Conservation (phyloP, 2,797 vertebrate species). For the Manis crassicaudata region DNA sequence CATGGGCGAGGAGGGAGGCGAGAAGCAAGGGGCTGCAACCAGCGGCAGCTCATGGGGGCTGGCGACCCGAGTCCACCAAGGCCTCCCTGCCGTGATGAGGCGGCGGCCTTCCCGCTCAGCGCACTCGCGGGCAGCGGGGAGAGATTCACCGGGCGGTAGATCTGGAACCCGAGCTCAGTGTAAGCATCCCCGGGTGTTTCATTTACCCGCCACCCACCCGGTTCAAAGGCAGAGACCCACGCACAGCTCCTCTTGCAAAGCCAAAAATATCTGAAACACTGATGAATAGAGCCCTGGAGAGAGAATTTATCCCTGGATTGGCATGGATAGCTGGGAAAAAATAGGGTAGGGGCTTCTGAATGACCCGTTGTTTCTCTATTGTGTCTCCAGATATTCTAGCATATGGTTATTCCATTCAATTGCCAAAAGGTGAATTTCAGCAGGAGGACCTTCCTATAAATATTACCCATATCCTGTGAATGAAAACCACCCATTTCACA, state of each 20-base stretch:
- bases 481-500: not conserved
- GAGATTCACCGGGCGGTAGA: slow-evolving; percentile 34
- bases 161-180: slow-evolving; percentile 29
- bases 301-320: not conserved
- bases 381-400: not conserved
- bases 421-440: not conserved
- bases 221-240: slow-evolving; percentile 23
- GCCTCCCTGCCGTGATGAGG: not conserved
- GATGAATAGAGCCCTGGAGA: slow-evolving; percentile 35
- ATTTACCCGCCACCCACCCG: not conserved
- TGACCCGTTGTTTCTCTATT: not conserved
- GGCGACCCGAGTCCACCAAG: slow-evolving; percentile 38
- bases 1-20: slow-evolving; percentile 20
- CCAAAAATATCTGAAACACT: slow-evolving; percentile 39
- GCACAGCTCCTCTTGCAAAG: not conserved
- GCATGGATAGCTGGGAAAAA: not conserved
- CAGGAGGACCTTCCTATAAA: not conserved
- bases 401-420: not conserved
- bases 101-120: not conserved
- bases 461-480: not conserved
- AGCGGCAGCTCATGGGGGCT: not conserved
- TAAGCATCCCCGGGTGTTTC: not conserved
- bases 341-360: not conserved
- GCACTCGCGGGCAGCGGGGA: not conserved
- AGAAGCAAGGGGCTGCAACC: slow-evolving; percentile 34